These are phyloP conservation scores for Entomobrya multifasciata DNA, from an alignment of 2,888 invertebrate species.

Conservation along the genomic window DNA sequence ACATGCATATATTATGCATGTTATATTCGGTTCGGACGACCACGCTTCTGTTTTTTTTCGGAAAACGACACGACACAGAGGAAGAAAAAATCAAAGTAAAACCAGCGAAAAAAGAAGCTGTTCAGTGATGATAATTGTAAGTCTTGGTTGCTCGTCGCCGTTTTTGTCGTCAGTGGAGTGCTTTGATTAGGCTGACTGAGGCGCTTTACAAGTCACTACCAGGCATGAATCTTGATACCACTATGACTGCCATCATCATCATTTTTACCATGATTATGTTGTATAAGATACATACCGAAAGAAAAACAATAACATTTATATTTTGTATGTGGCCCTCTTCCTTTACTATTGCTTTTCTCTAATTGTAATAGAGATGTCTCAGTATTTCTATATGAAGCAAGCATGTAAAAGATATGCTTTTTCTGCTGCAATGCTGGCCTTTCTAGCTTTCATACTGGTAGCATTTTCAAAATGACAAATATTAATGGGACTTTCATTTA, in stretches of 20 bases:
- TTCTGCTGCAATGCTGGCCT: not conserved
- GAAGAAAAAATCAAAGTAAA: constrained; percentile 14
- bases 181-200: constrained; percentile 35
- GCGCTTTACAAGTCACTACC: constrained; percentile 46
- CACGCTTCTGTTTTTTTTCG: constrained; percentile 21
- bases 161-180: constrained; percentile 26
- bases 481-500: constrained; percentile 80
- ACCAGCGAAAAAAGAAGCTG: constrained; percentile 5
- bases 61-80: constrained; percentile 8
- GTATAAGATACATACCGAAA: constrained; percentile 47
- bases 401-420: too few relatives aligned
- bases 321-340: not conserved
- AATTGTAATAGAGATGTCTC: too few relatives aligned
- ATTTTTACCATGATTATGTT: constrained; percentile 53
- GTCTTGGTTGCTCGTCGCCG: constrained; percentile 17
- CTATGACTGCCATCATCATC: constrained; percentile 35
- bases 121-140: constrained; percentile 34
- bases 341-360: too few relatives aligned
- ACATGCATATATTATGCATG: not conserved
- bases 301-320: constrained; percentile 43
- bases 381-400: too few relatives aligned
- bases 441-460: constrained; percentile 40
- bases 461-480: constrained; percentile 77
- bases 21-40: not conserved
- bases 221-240: constrained; percentile 39